phyloP scores from a whole-genome alignment of 2,113 vertebrate species.

The Equus quagga region DNA sequence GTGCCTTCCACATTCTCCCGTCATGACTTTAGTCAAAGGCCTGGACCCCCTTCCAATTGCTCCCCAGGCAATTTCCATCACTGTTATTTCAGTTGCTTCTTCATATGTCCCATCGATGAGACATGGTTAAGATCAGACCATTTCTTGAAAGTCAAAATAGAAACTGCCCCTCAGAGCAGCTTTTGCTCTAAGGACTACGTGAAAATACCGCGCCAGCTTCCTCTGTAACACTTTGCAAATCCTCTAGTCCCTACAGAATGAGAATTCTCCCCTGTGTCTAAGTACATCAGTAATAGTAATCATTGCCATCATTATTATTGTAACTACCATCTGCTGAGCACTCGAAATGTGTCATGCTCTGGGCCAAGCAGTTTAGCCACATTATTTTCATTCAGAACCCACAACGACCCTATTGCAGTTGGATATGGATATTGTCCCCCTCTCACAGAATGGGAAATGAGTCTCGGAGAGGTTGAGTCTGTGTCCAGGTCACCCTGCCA shows the following conservation, averaged over 20 bases:
- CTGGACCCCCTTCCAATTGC: not conserved
- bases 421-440: not conserved
- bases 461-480: not conserved
- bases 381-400: not conserved
- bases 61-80: not conserved
- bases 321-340: not conserved
- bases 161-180: not conserved
- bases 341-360: not conserved
- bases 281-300: not conserved
- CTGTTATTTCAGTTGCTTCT: not conserved
- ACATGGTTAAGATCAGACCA: not conserved
- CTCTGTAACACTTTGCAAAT: not conserved
- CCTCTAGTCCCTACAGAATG: not conserved
- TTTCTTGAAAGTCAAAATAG: conserved; percentile 26
- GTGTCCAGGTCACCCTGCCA: not conserved
- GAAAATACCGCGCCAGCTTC: not conserved
- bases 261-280: not conserved
- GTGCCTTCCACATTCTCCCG: not conserved
- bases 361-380: not conserved
- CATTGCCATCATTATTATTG: not conserved
- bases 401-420: not conserved
- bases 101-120: not conserved
- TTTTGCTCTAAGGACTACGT: not conserved
- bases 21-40: not conserved
- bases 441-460: conserved; percentile 20